Base-by-base conservation (phyloP, 2,888 invertebrate species). In the Fissipunctia ypsillon region DNA sequence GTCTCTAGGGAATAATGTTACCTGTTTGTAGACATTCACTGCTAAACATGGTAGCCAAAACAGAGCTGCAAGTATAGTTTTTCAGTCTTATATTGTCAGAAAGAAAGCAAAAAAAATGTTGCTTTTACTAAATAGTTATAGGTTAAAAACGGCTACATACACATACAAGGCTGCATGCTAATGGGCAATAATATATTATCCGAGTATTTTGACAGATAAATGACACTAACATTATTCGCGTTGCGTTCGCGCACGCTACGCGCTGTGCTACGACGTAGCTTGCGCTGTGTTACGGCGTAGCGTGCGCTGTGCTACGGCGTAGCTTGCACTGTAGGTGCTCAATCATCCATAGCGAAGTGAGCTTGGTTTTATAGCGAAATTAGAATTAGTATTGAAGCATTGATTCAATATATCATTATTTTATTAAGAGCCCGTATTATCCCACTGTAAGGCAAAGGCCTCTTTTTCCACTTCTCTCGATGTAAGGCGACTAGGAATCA, bases 231-330 rank as follows among this genome's bases (percentile, higher is more conserved):
- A 35, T 16, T 31, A 19, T 69, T 69, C 9, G 9, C 10, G 1
- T 1, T 59, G 38, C 38, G 28, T n/a, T 10, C 5, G n/a, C 38
- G 41, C 22, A 14, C 6, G 61, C 61, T 61, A 52, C n/a, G 35
- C 12, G 25, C 0, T 1, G 6, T 22, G 59, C 72, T 72, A 71
- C 45, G 73, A 38, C 72, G 41, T 50, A 59, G 56, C 71, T 16
- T 5, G 19, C 28, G 6, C 28, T n/a, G 48, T 28, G 45, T 43
- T 73, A 73, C 73, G 76, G 16, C 76, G 69, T 76, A 45, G 73
- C 43, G 9, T 1, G 3, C n/a, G 0, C 43, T 22, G 6, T 48
- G 56, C 43, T n/a, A 38, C 38, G 38, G 9, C 7, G 38, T 38
- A 38, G 38, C 38, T 38, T 2, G 6, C 12, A 0, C 43, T 16